Base-by-base conservation (phyloP, 2,888 invertebrate species). In the Polyommatus iphigenia region DNA sequence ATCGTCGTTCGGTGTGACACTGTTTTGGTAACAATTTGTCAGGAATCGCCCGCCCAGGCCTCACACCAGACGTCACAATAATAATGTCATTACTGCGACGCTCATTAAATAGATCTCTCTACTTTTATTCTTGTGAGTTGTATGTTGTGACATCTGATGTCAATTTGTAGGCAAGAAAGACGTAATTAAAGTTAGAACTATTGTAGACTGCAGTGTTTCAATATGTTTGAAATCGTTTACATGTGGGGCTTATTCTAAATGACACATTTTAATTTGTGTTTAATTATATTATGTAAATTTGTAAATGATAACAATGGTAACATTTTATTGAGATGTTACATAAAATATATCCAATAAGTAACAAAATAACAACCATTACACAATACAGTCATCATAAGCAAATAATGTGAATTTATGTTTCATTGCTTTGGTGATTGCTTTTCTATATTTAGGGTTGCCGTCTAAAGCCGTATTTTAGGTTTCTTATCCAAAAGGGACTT, bases 1-100 rank as follows among this genome's bases (percentile, higher is more conserved):
- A 85, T 90, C 89, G 88, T 86, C 88, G 90, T 89, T 90, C 85
- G 81, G 87, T 87, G 90, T 91, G 90, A 87, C 89, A 89, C 86
- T 91, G 90, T 92, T 93, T 91, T 89, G 91, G 90, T 90, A 89
- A 91, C 91, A 92, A 89, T 90, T 90, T 89, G 87, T 91, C 89
- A 91, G 89, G 87, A 89, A 90, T 89, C 85, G 87, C 89, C 85
- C 88, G 82, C 83, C 83, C 84, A 89, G 93, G 92, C 91, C 90
- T 87, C 92, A 91, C 93, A 92, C 90, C 89, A 89, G 80, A 90
- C 87, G 86, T 86, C 87, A 87, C 86, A 83, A 85, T 82, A 84
- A 88, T 90, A 87, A 88, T 89, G 90, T 91, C 90, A 90, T 88
- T 86, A 80, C 79, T 79, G 54, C 32, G 54, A 67, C 46, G 46